Conservation (phyloP, 2,888 invertebrate species). For the Epiblema foenella region DNA sequence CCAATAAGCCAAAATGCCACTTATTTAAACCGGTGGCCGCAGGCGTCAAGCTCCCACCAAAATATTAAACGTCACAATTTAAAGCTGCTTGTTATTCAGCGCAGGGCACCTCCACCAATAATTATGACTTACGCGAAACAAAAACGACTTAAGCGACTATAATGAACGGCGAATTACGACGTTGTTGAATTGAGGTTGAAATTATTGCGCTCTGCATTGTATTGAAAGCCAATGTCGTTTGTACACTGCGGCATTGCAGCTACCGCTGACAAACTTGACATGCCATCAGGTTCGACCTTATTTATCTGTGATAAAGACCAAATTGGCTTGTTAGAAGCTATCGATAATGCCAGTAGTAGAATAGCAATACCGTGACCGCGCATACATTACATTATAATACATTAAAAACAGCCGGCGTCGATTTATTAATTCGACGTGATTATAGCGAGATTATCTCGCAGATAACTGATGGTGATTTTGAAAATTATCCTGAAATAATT, state of each 20-base stretch:
- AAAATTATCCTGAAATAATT: not conserved
- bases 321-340: not conserved
- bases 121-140: constrained; percentile 16
- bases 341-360: constrained; percentile 3
- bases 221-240: constrained; percentile 31
- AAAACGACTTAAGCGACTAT: not conserved
- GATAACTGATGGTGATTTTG: constrained; percentile 22
- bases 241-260: constrained; percentile 36
- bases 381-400: constrained; percentile 36
- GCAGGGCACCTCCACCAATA: constrained; percentile 18
- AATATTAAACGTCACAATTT: constrained; percentile 33
- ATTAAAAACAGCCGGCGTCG: constrained; percentile 37
- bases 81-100: constrained; percentile 32
- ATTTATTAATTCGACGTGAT: constrained; percentile 39
- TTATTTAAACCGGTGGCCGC: constrained; percentile 1
- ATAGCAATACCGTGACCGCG: constrained; percentile 37
- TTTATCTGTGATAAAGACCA: not conserved
- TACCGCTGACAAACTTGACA: constrained; percentile 5
- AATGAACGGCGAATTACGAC: not conserved
- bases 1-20: constrained; percentile 15
- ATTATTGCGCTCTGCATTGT: constrained; percentile 26
- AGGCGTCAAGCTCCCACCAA: constrained; percentile 16
- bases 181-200: not conserved
- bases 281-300: not conserved
- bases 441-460: constrained; percentile 17